A percentile compares a stretch with the other conserved stretches of the same genome.
phyloP scores from a whole-genome alignment of 2,888 invertebrate genomes.

The Leucophenga montana region DNA sequence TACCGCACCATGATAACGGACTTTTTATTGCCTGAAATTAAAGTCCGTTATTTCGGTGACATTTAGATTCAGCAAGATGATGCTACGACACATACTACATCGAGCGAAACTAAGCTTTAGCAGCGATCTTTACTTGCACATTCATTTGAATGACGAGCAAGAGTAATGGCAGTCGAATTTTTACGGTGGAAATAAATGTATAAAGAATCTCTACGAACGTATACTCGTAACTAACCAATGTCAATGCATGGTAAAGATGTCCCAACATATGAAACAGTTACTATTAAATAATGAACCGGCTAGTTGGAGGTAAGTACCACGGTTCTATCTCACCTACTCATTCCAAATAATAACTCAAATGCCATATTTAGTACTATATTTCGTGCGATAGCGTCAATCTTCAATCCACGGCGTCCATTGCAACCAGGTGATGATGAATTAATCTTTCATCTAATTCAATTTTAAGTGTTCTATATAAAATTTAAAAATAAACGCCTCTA shows the following conservation, averaged over 20 bases:
- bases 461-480: too few species aligned
- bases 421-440: constrained; percentile 72
- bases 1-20: too few species aligned
- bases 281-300: constrained; percentile 78
- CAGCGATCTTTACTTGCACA: constrained; percentile 44
- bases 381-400: constrained; percentile 58
- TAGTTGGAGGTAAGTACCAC: constrained; percentile 76
- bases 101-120: constrained; percentile 45
- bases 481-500: too few species aligned
- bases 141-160: constrained; percentile 42
- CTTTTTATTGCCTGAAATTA: too few species aligned
- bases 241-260: constrained; percentile 58
- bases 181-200: constrained; percentile 76
- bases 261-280: constrained; percentile 75
- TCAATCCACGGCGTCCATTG: constrained; percentile 75
- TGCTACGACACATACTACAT: too few species aligned
- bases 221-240: constrained; percentile 70
- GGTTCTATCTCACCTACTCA: background rate
- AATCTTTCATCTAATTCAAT: too few species aligned
- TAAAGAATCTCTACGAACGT: constrained; percentile 74
- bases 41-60: too few species aligned
- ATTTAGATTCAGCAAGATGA: too few species aligned
- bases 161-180: constrained; percentile 32
- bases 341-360: background rate
- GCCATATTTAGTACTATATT: constrained; percentile 31